Evolutionary conservation across 2,113 vertebrate genomes (phyloP), one percentile per base, ranked within the genome.

Genomic region (Aleadryas rufinucha): DNA sequence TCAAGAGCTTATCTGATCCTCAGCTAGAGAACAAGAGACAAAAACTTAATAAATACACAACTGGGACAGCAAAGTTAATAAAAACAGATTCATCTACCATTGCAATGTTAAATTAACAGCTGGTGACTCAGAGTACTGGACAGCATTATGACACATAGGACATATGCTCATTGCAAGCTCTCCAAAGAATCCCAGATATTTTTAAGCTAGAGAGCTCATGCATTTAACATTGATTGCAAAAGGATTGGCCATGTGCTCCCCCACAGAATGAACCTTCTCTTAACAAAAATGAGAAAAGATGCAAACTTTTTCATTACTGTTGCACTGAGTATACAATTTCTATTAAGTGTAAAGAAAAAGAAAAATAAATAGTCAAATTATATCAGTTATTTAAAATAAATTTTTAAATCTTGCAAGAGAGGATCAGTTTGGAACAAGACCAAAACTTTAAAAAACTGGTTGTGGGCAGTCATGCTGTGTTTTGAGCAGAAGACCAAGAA

Each of bases 131-230:
- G 81, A 94, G 39, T 70, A 80, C 79, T 95, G 82, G 85, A 44
- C 90, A 95, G 83, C 35, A 49, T 93, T 81, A 83, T 90, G 79
- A 93, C 88, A 94, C 69, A 80, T 44, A 87, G 95, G 82, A 90
- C 63, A 78, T 84, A 93, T 83, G 39, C n/a, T 93, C 37, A 14
- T 19, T 94, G 65, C 86, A 93, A 76, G 57, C 61, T 83, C 41
- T 93, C 86, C 66, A 61, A 90, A 92, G 72, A 97, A 96, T 96
- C 76, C 31, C 68, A 93, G 88, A 37, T 89, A 96, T 92, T 94
- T 90, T 84, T 93, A 91, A 94, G 82, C 35, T 60, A 75, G 70
- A 66, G 33, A 56, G 28, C 64, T 76, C 61, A 56, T 69, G 53
- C 54, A 71, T 86, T 60, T 75, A 87, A 23, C 42, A 37, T 52